Evolutionary conservation across 2,888 invertebrate genomes (phyloP), one percentile per base, ranked within the genome.

Genomic region (Lissocephala sabroskyi): DNA sequence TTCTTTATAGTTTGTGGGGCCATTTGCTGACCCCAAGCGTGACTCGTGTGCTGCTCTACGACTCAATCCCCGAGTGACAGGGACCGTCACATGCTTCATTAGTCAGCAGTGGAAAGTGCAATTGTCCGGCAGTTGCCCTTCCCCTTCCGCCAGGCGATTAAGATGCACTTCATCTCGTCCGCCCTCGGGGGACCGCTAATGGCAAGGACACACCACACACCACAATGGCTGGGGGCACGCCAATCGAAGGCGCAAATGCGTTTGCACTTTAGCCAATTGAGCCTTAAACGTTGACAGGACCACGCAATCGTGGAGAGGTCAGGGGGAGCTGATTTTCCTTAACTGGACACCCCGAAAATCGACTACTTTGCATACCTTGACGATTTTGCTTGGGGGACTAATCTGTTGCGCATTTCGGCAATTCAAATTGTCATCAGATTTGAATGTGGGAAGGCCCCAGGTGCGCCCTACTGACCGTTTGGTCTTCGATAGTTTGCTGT

Each of bases 241-340:
- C 35, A 17, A n/a, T 5, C 6, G 35, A 18, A 37, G 19, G 16
- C 53, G 42, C 59, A 59, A 71, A 54, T 55, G 59, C 56, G 26
- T 52, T 49, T 50, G 41, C 76, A 70, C 76, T 76, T 62, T 50
- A 62, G 55, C 65, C 74, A 70, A 76, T 73, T 76, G 76, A 62
- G 73, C 62, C 64, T 73, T 73, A 76, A 76, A 59, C 65, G 68
- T 51, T 51, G 52, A 52, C 59, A 59, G 23, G 23, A 23, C 7
- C 7, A 23, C 4, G 4, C 23, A 23, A 23, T 23, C 7, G 23
- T 23, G 7, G n/a, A n/a, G n/a, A n/a, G n/a, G n/a, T n/a, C n/a
- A n/a, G n/a, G n/a, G n/a, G n/a, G n/a, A n/a, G n/a, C n/a, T n/a
- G n/a, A n/a, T n/a, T n/a, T n/a, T n/a, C n/a, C n/a, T n/a, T n/a